Evolutionary conservation across 2,113 vertebrate genomes (phyloP), one percentile per base, ranked within the genome.

Genomic region (Zapornia atra): DNA sequence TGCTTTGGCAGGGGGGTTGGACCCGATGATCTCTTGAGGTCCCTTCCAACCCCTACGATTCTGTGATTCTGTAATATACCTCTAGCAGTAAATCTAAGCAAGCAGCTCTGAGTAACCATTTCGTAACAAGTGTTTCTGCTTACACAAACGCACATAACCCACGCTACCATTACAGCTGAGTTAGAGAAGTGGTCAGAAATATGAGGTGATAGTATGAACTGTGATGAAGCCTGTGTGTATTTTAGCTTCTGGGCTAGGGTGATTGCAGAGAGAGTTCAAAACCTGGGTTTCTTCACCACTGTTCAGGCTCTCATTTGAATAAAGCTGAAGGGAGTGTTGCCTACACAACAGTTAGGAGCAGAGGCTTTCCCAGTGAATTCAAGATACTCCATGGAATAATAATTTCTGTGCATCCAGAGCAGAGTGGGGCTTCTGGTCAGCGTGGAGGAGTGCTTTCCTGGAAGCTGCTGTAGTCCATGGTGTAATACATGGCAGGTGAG

Each of bases 401-500:
- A 33, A 34, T 18, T 57, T 61, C 50, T 38, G 61, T 46, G 36
- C 28, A 34, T 69, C 17, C 33, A 33, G 63, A 31, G 18, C 15
- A 25, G 51, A 48, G 15, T 25, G 0, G 0, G 33, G 40, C 69
- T 86, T 70, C 29, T 64, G 36, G 28, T 53, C 21, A 20, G 19
- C 36, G 48, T 1, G 1, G 29, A 86, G 44, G 24, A 53, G 42
- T 2, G 1, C 10, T 8, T 70, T 65, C 33, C 38, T 28, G 63
- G 17, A 69, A 70, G 29, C 11, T n/a, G 51, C 42, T 65, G 29
- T 31, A 46, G 59, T 38, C 28, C 1, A 0, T 10, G 4, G 53
- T 66, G 20, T 31, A 76, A 87, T 44, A 16, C 24, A 38, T 28
- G 54, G n/a, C 0, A 1, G 11, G 4, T 0, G 1, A 77, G 18